These are phyloP conservation scores for human (Homo sapiens) DNA, from an alignment of 2,113 vertebrate genomes.

Conservation along the genomic window DNA sequence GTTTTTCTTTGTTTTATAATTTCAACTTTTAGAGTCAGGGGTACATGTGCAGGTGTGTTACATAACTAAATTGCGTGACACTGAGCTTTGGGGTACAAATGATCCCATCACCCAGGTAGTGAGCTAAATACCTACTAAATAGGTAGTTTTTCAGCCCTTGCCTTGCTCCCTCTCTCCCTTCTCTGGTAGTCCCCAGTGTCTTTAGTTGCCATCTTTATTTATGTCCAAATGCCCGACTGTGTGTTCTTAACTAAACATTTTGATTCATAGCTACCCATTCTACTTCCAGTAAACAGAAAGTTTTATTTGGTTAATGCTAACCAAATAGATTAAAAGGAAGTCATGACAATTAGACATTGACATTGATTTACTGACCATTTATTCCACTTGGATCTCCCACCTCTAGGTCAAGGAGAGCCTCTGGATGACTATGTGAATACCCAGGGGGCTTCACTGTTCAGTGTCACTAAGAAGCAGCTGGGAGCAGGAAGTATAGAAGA, in stretches of 20 bases:
- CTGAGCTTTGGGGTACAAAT: neutral
- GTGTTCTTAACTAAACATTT: neutral
- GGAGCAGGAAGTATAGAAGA: constrained; percentile 47
- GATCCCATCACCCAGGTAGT: no score
- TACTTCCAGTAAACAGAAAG: neutral
- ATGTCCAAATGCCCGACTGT: neutral
- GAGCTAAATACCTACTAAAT: no score
- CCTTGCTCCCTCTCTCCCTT: no score
- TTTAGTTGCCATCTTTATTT: neutral
- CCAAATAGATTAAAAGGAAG: neutral
- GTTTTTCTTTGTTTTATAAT: neutral
- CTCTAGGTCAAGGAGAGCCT: constrained; percentile 78
- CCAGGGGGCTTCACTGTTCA: constrained; percentile 81
- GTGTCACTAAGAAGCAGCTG: constrained; percentile 57
- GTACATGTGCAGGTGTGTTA: neutral
- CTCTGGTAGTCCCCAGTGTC: neutral
- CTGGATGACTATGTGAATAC: constrained; percentile 82
- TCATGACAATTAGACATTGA: no score
- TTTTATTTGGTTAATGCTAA: neutral
- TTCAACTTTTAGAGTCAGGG: neutral
- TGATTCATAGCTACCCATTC: fast-evolving
- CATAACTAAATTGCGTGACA: neutral
- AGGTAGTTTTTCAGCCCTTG: no score
- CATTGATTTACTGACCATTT: fast-evolving
- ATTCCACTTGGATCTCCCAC: neutral